These are phyloP conservation scores for Macquaria ambigua DNA, from an alignment of 2,113 vertebrate species.

Conservation along the genomic window DNA sequence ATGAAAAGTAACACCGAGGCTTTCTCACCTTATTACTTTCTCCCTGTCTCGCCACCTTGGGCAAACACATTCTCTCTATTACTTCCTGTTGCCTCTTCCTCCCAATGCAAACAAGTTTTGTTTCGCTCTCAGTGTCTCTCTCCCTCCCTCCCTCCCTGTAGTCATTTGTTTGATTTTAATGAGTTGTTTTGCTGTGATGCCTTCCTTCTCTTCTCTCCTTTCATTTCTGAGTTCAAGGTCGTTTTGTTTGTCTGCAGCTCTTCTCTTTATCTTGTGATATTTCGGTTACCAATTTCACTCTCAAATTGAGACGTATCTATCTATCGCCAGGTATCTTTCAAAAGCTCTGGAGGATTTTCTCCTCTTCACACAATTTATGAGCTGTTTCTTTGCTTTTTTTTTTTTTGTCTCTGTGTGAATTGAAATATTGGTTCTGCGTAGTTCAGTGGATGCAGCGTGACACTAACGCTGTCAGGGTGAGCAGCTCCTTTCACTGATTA, in stretches of 20 bases:
- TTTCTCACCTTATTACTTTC: not conserved
- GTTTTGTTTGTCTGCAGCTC: slow-evolving; percentile 28
- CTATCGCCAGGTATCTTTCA: not conserved
- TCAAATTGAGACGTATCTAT: slow-evolving; percentile 20
- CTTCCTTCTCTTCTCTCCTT: not conserved
- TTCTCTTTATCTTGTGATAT: slow-evolving; percentile 39
- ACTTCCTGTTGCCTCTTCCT: not conserved
- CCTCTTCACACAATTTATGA: slow-evolving; percentile 39
- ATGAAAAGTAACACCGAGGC: not conserved
- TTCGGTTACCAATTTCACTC: slow-evolving; percentile 23
- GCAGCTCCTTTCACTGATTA: not conserved
- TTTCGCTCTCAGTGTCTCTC: not conserved
- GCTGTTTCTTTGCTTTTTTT: slow-evolving; percentile 24
- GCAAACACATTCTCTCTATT: not conserved
- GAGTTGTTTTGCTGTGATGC: slow-evolving; percentile 48
- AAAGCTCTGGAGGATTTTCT: slow-evolving; percentile 41
- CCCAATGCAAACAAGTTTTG: not conserved
- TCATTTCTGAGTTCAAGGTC: slow-evolving; percentile 49
- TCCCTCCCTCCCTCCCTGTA: not conserved
- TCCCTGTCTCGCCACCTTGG: not conserved
- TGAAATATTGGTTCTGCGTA: slow-evolving; percentile 6
- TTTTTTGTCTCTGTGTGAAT: slow-evolving; percentile 29
- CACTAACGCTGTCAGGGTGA: not conserved
- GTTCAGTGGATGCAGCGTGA: slow-evolving; percentile 8
- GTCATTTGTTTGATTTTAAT: slow-evolving; percentile 56